Evolutionary conservation across 2,888 invertebrate genomes (phyloP).

Genomic region (Autographa pulchrina): DNA sequence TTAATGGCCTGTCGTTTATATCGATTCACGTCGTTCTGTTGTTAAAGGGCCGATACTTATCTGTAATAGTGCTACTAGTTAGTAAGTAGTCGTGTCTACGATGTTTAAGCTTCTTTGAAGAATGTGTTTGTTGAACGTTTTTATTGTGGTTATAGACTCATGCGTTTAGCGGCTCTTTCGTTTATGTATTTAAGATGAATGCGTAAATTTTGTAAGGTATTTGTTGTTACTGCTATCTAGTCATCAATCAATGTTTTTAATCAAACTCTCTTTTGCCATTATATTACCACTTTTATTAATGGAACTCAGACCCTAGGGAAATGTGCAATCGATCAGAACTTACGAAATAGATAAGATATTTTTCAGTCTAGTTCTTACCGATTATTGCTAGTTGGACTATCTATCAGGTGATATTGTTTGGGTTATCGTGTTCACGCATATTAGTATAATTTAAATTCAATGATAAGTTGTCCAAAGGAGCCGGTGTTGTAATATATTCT

Average conservation of each 20-base stretch:
- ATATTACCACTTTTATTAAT: neutral
- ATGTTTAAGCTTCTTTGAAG: conserved; percentile 39
- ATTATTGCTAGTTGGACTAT: conserved; percentile 12
- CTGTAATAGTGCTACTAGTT: conserved; percentile 55
- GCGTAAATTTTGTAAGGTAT: neutral
- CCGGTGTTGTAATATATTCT: conserved; percentile 47
- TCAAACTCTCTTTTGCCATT: too few relatives aligned
- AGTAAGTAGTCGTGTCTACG: conserved; percentile 44
- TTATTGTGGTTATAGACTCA: conserved; percentile 19
- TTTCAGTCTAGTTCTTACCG: conserved; percentile 15
- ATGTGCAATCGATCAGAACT: neutral
- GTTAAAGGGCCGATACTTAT: conserved; percentile 59
- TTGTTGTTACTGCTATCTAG: neutral
- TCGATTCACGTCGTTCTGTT: conserved; percentile 61
- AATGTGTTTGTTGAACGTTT: conserved; percentile 29
- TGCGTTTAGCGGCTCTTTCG: neutral
- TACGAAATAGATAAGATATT: conserved; percentile 23
- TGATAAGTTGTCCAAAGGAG: conserved; percentile 25
- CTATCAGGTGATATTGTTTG: conserved; percentile 31
- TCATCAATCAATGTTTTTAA: neutral
- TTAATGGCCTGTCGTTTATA: conserved; percentile 67
- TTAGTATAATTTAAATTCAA: conserved; percentile 41
- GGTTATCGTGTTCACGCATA: conserved; percentile 20
- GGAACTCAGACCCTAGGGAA: neutral
- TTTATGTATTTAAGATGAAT: neutral